Percentiles rank a stretch among this genome's conserved stretches.
phyloP scores from a whole-genome alignment of 2,113 vertebrate genomes.

The Octodon degus region DNA sequence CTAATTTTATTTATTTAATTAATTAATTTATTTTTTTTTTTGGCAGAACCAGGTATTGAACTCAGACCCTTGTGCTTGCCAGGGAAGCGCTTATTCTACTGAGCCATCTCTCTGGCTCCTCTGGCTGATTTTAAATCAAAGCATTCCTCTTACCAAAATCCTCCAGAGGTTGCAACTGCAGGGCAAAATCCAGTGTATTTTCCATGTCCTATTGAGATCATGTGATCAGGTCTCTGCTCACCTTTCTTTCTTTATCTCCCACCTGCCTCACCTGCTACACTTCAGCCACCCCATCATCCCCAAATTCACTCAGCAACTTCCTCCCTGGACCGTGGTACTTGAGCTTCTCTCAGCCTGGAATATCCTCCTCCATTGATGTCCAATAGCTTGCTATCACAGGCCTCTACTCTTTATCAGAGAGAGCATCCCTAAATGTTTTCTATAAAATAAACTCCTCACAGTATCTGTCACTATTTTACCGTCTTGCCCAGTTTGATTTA shows the following conservation, averaged over 20 bases:
- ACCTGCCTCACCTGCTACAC: background rate
- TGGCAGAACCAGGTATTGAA: too few species aligned
- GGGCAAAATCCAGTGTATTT: too few species aligned
- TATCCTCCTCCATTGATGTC: background rate
- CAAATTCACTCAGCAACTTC: background rate
- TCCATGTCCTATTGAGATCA: background rate
- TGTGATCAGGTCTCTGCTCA: background rate
- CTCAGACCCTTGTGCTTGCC: too few species aligned
- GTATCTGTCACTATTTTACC: background rate
- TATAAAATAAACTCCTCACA: background rate
- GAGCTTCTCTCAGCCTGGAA: background rate
- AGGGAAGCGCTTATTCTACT: too few species aligned
- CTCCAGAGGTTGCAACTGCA: background rate
- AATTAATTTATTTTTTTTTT: too few species aligned
- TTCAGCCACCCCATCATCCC: background rate
- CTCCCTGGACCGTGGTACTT: background rate
- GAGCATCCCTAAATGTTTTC: background rate
- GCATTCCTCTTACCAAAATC: background rate
- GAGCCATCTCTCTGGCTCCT: too few species aligned
- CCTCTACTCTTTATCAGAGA: slow-evolving; percentile 4
- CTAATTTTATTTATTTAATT: too few species aligned
- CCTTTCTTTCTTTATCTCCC: background rate
- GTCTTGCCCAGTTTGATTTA: background rate
- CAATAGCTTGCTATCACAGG: background rate
- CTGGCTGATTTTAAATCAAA: background rate